These are phyloP conservation scores for Ailurus styani DNA, from an alignment of 2,113 vertebrate species.

Conservation along the genomic window DNA sequence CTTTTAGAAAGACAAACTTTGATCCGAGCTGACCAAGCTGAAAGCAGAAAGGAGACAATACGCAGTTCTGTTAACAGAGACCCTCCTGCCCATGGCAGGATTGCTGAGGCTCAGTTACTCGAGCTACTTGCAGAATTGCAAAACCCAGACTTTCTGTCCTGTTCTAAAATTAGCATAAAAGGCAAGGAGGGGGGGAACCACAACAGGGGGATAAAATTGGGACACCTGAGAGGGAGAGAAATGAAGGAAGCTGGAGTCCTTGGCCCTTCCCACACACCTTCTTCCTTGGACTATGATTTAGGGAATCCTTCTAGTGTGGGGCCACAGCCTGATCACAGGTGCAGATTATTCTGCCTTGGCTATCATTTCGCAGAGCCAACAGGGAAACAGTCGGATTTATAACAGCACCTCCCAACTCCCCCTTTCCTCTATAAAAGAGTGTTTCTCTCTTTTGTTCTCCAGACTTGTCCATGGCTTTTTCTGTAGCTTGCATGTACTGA, in stretches of 20 bases:
- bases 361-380: not conserved
- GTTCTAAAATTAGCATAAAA: conserved; percentile 22
- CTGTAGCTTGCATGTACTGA: not conserved
- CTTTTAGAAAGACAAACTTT: not conserved
- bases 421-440: not conserved
- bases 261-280: not conserved
- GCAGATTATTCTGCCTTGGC: not conserved
- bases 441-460: not conserved
- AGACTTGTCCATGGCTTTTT: not conserved
- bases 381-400: not conserved
- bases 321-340: not conserved
- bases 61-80: not conserved
- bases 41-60: not conserved
- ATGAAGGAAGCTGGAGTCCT: not conserved
- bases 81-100: not conserved
- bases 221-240: not conserved
- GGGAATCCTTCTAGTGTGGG: not conserved
- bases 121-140: not conserved
- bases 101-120: not conserved
- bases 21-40: not conserved
- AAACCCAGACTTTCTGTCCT: not conserved
- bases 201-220: not conserved
- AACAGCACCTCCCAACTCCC: not conserved
- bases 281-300: not conserved
- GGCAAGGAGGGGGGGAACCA: not conserved